Conservation (phyloP, 2,888 invertebrate genomes). For the Brachycybe producta region DNA sequence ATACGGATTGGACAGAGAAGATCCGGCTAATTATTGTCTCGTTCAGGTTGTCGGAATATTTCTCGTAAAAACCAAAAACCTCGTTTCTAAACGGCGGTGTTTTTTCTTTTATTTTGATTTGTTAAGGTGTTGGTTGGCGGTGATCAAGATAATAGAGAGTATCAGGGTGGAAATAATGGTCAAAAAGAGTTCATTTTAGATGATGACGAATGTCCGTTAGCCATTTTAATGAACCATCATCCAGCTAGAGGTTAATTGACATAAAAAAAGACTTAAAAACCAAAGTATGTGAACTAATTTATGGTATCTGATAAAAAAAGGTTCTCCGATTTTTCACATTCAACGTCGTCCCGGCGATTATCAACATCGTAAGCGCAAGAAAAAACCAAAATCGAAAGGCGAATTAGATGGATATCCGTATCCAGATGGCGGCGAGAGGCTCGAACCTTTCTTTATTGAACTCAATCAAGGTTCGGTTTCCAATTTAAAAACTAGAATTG, state of each 20-base stretch:
- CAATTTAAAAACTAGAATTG: no score
- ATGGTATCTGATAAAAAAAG: no score
- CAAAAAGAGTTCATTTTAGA: constrained; percentile 72
- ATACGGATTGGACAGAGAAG: constrained; percentile 82
- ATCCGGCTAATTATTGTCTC: constrained; percentile 82
- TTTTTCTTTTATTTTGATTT: not conserved
- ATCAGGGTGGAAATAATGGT: constrained; percentile 25
- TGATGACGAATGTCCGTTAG: constrained; percentile 93
- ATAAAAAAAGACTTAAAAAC: not conserved
- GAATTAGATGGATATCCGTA: constrained; percentile 23
- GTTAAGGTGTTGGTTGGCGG: constrained; percentile 12
- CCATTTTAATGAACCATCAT: constrained; percentile 81
- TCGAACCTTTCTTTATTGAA: constrained; percentile 62
- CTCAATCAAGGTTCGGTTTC: constrained; percentile 56
- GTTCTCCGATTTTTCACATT: constrained; percentile 91
- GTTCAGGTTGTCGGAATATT: constrained; percentile 60
- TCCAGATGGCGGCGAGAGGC: constrained; percentile 26
- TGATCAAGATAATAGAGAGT: constrained; percentile 16
- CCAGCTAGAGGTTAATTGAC: no score
- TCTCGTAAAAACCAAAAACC: not conserved
- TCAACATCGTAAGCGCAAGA: constrained; percentile 77
- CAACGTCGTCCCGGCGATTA: constrained; percentile 81
- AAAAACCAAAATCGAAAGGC: constrained; percentile 44
- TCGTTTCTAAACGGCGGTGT: not conserved
- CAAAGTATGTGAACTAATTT: no score